phyloP scores from a whole-genome alignment of 2,113 vertebrate species.

The Isurus oxyrinchus region DNA sequence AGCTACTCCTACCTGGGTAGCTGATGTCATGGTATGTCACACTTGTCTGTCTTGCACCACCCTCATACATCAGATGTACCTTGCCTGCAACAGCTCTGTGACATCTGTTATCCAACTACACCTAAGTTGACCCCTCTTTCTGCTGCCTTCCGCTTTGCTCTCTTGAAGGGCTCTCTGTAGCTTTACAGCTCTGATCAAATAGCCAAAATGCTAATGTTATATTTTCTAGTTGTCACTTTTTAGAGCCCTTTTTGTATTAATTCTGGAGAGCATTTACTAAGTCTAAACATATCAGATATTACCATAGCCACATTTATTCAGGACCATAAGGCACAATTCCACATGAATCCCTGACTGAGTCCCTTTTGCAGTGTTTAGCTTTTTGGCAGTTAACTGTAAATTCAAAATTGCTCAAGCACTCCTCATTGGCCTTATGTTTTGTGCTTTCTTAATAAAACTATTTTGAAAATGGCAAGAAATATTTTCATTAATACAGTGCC shows the following conservation, averaged over 20 bases:
- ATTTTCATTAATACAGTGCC: not conserved
- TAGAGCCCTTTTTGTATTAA: constrained; percentile 38
- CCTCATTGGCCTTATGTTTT: not conserved
- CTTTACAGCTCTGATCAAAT: too few species aligned
- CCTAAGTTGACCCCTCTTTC: too few species aligned
- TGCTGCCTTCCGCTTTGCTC: too few species aligned
- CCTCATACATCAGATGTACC: too few species aligned
- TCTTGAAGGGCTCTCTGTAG: too few species aligned
- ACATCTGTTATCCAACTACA: too few species aligned
- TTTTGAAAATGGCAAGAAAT: not conserved
- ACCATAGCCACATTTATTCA: constrained; percentile 44
- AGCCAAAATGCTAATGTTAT: too few species aligned
- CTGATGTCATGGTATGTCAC: too few species aligned
- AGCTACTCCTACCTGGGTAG: too few species aligned
- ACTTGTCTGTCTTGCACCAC: too few species aligned
- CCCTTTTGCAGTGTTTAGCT: constrained; percentile 46
- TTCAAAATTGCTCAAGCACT: constrained; percentile 26
- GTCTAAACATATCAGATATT: constrained; percentile 41
- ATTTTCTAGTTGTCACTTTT: too few species aligned
- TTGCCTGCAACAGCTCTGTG: too few species aligned
- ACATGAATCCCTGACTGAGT: constrained; percentile 46
- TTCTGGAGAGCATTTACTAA: constrained; percentile 51
- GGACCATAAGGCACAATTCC: constrained; percentile 51
- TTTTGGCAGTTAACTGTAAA: constrained; percentile 46
- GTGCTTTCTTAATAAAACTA: not conserved